Evolutionary conservation across 2,888 invertebrate genomes (phyloP).

Genomic region (Ligdia adustata): DNA sequence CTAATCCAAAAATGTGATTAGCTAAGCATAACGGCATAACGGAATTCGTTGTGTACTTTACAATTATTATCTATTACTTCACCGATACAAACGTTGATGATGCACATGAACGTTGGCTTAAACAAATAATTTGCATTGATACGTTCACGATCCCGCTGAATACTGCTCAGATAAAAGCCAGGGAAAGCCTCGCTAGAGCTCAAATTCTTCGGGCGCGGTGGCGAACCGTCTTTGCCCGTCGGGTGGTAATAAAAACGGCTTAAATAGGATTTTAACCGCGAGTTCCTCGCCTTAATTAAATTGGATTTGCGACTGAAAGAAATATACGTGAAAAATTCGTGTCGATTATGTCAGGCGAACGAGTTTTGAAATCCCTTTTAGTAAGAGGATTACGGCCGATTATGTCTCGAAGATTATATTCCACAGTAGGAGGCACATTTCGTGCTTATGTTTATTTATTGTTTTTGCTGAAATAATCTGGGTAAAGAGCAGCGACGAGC

Average conservation of each 20-base stretch:
- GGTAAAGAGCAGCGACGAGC: conserved; percentile 24
- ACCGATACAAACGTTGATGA: no score
- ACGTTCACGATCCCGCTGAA: conserved; percentile 67
- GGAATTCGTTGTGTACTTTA: no score
- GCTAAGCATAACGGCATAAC: no score
- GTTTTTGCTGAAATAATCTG: conserved; percentile 35
- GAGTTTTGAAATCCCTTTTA: conserved; percentile 71
- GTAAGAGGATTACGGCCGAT: conserved; percentile 63
- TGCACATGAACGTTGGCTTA: conserved; percentile 25
- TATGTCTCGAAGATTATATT: conserved; percentile 58
- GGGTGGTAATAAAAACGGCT: conserved; percentile 84
- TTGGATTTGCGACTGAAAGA: conserved; percentile 82
- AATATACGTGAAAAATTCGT: conserved; percentile 82
- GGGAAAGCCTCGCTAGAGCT: conserved; percentile 74
- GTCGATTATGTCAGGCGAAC: conserved; percentile 78
- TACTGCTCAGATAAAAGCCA: conserved; percentile 73
- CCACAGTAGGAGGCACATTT: conserved; percentile 44
- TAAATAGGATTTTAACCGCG: conserved; percentile 84
- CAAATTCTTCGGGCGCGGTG: conserved; percentile 78
- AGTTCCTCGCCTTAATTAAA: conserved; percentile 83
- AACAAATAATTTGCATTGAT: conserved; percentile 73
- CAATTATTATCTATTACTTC: no score
- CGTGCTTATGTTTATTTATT: conserved; percentile 40
- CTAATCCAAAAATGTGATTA: no score
- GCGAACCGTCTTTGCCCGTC: conserved; percentile 80